phyloP scores from a whole-genome alignment of 2,113 vertebrate species.

The Triplophysa rosa region DNA sequence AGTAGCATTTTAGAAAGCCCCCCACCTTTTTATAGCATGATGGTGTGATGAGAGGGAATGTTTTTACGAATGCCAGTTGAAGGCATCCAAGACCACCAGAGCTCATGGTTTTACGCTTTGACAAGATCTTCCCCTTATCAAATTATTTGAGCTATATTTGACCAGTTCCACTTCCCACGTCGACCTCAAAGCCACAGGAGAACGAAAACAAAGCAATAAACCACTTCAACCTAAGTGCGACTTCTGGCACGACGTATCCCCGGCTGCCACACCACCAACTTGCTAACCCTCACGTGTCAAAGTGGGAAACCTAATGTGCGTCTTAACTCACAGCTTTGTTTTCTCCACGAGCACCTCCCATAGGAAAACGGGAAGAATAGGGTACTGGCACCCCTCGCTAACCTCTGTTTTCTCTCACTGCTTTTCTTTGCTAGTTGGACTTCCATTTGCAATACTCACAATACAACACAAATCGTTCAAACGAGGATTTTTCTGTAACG shows the following conservation, averaged over 20 bases:
- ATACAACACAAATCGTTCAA: constrained; percentile 84
- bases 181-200: constrained; percentile 1
- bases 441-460: constrained; percentile 95
- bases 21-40: not conserved
- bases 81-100: not conserved
- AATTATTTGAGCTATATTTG: constrained; percentile 23
- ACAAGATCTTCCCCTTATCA: not conserved
- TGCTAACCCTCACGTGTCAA: constrained; percentile 5
- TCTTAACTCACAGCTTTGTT: constrained; percentile 13
- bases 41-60: not conserved
- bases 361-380: constrained; percentile 1
- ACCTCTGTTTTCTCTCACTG: constrained; percentile 43
- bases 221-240: not conserved
- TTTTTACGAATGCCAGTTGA: too few species aligned
- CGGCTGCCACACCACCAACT: constrained; percentile 2
- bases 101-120: not conserved
- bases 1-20: not conserved
- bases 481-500: constrained; percentile 98
- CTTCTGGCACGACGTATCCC: not conserved
- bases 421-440: constrained; percentile 87
- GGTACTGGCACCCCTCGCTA: constrained; percentile 4
- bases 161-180: not conserved
- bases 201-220: constrained; percentile 46
- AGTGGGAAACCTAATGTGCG: not conserved
- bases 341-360: not conserved